Base-by-base conservation (phyloP, 2,797 vertebrate genomes). In the Sparidentex hasta region DNA sequence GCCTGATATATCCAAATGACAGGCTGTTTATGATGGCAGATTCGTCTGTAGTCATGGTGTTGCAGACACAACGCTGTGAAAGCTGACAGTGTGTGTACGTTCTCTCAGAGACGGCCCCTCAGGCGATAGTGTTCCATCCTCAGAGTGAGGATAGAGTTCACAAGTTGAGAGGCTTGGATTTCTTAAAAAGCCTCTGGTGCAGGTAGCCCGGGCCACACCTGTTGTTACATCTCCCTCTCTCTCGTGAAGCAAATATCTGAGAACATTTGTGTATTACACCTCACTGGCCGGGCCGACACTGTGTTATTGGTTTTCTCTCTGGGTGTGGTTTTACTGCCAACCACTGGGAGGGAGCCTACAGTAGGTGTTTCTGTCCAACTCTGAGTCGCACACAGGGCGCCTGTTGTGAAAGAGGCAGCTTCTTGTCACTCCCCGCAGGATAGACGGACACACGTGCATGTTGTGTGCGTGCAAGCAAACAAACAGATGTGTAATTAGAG, bases 241-340 rank as follows among this genome's bases (percentile, higher is more conserved):
- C 80, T 85, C 78, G 75, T 93, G 81, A 84, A 80, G 68, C 84
- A 90, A 79, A 91, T 84, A 82, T 90, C 74, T 80, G 54, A 63
- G 74, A 17, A 81, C 71, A 68, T 81, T 43, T 63, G 50, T 77
- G 48, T 57, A 33, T 74, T 74, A 75, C 87, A 82, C 78, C 74
- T 88, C 48, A 78, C 65, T n/a, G 72, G 78, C 82, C 70, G 56
- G 56, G 78, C 66, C 77, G 65, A 27, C 71, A 71, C 72, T 74
- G 77, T 83, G 78, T 86, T 88, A 84, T 77, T 73, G 77, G 76
- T 83, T 90, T 93, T 91, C 93, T 89, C 88, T 74, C 52, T 85
- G 91, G 89, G 90, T 93, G 85, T 90, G 90, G 90, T 87, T 94
- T 94, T 85, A 80, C 82, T 92, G 84, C 82, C 73, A 89, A 85